Evolutionary conservation across 2,888 invertebrate genomes (phyloP).

Genomic region (Ptychoptera contaminata): DNA sequence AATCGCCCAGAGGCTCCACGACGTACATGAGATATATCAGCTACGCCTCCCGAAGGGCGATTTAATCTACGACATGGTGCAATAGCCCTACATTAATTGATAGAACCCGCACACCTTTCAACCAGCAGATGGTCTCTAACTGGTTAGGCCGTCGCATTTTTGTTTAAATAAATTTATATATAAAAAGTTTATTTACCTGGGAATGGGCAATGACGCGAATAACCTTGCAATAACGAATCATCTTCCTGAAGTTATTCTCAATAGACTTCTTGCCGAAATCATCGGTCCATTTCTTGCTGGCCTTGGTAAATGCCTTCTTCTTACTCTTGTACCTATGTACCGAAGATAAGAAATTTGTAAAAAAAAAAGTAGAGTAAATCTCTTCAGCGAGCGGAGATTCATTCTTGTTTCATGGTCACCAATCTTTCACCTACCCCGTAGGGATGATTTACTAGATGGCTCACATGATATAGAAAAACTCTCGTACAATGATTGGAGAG

Average conservation of each 20-base stretch:
- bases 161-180: slow-evolving; percentile 1
- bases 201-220: slow-evolving; percentile 95
- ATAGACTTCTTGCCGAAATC: slow-evolving; percentile 92
- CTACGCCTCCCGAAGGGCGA: slow-evolving; percentile 29
- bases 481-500: slow-evolving; percentile 60
- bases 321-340: slow-evolving; percentile 89
- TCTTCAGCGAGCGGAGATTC: slow-evolving; percentile 62
- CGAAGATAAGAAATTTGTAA: slow-evolving; percentile 15
- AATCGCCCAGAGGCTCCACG: slow-evolving; percentile 27
- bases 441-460: slow-evolving; percentile 16
- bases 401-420: slow-evolving; percentile 27
- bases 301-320: slow-evolving; percentile 99
- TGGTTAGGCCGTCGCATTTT: slow-evolving; percentile 26
- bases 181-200: slow-evolving; percentile 47
- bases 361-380: slow-evolving; percentile 41
- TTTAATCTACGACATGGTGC: slow-evolving; percentile 31
- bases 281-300: slow-evolving; percentile 98
- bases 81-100: slow-evolving; percentile 20
- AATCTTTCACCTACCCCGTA: slow-evolving; percentile 11
- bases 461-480: slow-evolving; percentile 34
- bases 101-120: slow-evolving; percentile 11
- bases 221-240: slow-evolving; percentile 95
- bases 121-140: neutral
- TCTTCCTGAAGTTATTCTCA: slow-evolving; percentile 91
- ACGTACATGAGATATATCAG: slow-evolving; percentile 33